Percentiles rank a stretch among this genome's conserved stretches.
Evolutionary conservation across 1,140 invertebrate genomes (phyloP).

Genomic region (Catajapyx aquilonaris): DNA sequence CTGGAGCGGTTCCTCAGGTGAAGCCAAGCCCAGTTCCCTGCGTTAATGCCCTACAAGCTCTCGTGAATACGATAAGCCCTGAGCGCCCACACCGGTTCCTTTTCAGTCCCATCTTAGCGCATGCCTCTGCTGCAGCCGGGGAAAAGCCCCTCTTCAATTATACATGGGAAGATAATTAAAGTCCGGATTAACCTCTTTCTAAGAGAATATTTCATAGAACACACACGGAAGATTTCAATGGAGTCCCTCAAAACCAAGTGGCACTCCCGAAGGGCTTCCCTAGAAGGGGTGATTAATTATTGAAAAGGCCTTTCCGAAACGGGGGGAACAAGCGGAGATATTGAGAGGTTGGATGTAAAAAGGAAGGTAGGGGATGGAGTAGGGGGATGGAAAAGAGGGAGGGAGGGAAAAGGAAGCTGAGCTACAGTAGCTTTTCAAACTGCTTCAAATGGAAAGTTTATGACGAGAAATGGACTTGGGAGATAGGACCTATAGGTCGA

Average conservation of each 20-base stretch:
- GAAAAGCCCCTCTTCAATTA: conserved; percentile 1
- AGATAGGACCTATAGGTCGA: background rate
- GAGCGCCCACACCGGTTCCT: background rate
- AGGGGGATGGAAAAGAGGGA: background rate
- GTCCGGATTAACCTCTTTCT: conserved; percentile 1
- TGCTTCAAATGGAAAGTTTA: background rate
- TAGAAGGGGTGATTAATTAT: background rate
- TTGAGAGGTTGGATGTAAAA: background rate
- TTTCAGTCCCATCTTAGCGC: background rate
- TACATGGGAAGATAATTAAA: background rate
- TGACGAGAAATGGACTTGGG: background rate
- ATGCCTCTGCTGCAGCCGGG: background rate
- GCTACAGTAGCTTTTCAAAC: background rate
- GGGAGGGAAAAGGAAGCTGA: too few relatives aligned
- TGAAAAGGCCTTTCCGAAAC: background rate
- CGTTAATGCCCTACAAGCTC: background rate
- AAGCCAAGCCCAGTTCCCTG: too few relatives aligned
- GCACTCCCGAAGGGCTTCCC: background rate
- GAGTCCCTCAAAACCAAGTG: conserved; percentile 1
- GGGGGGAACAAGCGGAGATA: background rate
- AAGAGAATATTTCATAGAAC: conserved; percentile 1
- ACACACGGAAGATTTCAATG: conserved; percentile 1
- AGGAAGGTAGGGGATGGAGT: background rate
- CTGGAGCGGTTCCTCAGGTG: too few relatives aligned
- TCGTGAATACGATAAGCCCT: background rate